Base-by-base conservation (phyloP, 30 jellyfish, hydroid and myxozoan genomes). In the Rhopilema esculentum region DNA sequence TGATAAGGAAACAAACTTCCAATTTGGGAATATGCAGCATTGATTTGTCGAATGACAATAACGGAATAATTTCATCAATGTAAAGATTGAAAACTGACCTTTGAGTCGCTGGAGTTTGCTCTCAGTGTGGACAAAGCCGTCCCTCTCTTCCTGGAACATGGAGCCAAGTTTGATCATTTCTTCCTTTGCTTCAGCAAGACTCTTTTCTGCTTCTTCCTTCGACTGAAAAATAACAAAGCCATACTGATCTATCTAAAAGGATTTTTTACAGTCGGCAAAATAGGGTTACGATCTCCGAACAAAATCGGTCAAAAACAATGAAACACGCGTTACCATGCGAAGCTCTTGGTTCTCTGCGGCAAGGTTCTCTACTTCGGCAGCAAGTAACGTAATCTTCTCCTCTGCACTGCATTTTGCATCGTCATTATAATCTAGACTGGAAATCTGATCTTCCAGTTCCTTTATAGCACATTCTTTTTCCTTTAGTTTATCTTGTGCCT, bases 81-180 rank as follows among this genome's bases (percentile, higher is more conserved):
- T n/a, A n/a, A n/a, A n/a, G n/a, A n/a, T n/a, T n/a, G n/a, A n/a
- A n/a, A n/a, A n/a, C 82, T 0, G 12, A 71, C 82, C 82, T 71
- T 71, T 28, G 16, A 71, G 27, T 16, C 82, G 25, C 28, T 71
- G 82, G 19, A 71, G 64, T 7, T 71, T 50, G 30, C 82, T 30
- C 49, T 71, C 82, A 71, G 52, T 33, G 32, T 71, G 64, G 28
- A 71, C 82, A 71, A 27, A 28, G 8, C 30, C 64, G 28, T 71
- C 64, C 23, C 82, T 71, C 23, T 71, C 82, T 71, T 31, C 63
- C 16, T 71, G 82, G 27, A 71, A 31, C 25, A 71, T 9, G 0
- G 82, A 28, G n/a, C 28, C 49, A 22, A 71, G 18, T 63, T 71
- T 53, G n/a, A 20, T 26, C 1, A 71, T 16, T 71, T 71, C 82